Percentiles rank a stretch among this genome's conserved stretches.
phyloP scores from a whole-genome alignment of 2,888 invertebrate genomes.

The Drosophila ustulata region DNA sequence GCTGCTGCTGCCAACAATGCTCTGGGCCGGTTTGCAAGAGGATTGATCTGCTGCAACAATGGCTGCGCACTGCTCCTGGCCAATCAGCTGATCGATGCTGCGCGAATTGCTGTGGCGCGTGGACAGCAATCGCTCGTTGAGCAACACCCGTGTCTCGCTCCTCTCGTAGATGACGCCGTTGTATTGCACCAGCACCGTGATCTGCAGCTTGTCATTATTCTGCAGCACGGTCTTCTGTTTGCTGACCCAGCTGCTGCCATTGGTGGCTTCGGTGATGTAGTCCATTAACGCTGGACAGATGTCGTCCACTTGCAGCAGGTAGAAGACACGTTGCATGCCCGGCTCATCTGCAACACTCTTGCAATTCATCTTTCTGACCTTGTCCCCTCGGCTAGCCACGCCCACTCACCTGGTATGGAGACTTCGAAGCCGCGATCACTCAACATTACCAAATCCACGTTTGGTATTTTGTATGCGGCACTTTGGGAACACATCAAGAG shows the following conservation, averaged over 20 bases:
- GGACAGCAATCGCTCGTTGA: conserved; percentile 59
- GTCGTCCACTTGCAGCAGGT: conserved; percentile 70
- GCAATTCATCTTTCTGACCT: conserved; percentile 5
- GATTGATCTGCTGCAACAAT: conserved; percentile 24
- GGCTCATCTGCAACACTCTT: conserved; percentile 60
- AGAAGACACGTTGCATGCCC: conserved; percentile 71
- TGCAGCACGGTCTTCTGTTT: conserved; percentile 51
- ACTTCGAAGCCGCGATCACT: conserved; percentile 61
- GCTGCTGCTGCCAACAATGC: conserved; percentile 28
- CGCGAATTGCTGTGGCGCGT: conserved; percentile 42
- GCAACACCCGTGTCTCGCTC: conserved; percentile 62
- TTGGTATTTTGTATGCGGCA: conserved; percentile 65
- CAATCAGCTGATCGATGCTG: conserved; percentile 22
- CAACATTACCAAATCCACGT: conserved; percentile 54
- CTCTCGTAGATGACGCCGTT: conserved; percentile 68
- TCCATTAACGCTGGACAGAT: conserved; percentile 73
- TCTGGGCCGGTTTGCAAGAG: conserved; percentile 47
- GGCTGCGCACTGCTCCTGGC: conserved; percentile 38
- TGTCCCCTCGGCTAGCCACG: neutral
- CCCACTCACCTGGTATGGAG: conserved; percentile 65
- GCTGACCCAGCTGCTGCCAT: conserved; percentile 64
- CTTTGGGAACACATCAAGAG: neutral
- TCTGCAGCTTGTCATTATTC: conserved; percentile 66
- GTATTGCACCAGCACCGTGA: conserved; percentile 72
- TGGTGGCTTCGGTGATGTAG: conserved; percentile 57